Percentiles rank a stretch among this genome's conserved stretches.
phyloP scores from a whole-genome alignment of 2,113 vertebrate genomes.

The Emydura subglobosa region DNA sequence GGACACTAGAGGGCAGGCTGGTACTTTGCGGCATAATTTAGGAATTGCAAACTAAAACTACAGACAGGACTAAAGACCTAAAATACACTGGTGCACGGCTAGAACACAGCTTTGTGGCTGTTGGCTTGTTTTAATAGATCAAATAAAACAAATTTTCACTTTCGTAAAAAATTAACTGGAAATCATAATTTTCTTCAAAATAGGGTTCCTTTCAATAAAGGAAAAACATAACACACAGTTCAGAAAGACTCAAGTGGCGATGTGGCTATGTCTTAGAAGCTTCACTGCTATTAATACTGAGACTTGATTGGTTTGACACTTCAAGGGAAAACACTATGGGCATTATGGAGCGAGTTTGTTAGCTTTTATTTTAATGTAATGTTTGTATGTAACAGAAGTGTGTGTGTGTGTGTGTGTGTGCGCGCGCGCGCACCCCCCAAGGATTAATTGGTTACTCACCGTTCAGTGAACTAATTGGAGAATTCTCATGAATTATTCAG shows the following conservation, averaged over 20 bases:
- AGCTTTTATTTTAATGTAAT: not conserved
- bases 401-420: not conserved
- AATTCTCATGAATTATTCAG: not conserved
- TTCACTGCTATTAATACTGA: not conserved
- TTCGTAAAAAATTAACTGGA: constrained; percentile 34
- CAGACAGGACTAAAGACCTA: not conserved
- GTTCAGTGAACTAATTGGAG: not conserved
- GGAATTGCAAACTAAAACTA: constrained; percentile 8
- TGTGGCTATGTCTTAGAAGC: not conserved
- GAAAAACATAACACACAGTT: not conserved
- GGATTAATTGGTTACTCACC: not conserved
- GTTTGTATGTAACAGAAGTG: not conserved
- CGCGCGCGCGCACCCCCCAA: no score
- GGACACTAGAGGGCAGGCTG: constrained; percentile 78
- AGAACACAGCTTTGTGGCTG: constrained; percentile 1
- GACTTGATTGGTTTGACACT: not conserved
- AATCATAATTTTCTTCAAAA: constrained; percentile 40
- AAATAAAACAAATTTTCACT: constrained; percentile 8
- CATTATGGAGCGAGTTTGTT: not conserved
- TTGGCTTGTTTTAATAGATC: constrained; percentile 14
- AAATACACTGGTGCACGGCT: not conserved
- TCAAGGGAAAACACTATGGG: not conserved
- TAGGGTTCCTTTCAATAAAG: constrained; percentile 22
- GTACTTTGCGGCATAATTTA: constrained; percentile 38
- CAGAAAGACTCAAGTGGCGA: not conserved